A percentile compares a stretch with the other conserved stretches of the same genome.
Conservation (phyloP, 2,797 vertebrate genomes). For the Neomorphus geoffroyi region DNA sequence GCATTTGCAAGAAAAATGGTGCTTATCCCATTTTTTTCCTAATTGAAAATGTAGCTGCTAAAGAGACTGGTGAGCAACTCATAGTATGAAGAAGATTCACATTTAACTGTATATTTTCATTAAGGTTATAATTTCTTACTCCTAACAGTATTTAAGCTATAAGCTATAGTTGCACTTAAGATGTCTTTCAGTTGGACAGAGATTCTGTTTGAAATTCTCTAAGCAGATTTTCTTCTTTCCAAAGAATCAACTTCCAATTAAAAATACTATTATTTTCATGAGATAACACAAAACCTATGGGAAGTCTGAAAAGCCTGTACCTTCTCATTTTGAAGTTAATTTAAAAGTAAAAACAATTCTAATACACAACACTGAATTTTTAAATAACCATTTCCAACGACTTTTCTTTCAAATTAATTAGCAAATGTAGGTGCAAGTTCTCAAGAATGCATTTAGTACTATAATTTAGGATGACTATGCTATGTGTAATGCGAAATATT, state of each 20-base stretch:
- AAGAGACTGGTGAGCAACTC: neutral
- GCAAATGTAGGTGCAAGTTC: neutral
- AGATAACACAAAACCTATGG: neutral
- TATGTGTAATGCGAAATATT: neutral
- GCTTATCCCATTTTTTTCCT: neutral
- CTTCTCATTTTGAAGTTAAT: neutral
- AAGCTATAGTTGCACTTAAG: neutral
- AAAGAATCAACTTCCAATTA: neutral
- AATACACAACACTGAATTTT: neutral
- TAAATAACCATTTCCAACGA: neutral
- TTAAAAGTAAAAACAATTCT: neutral
- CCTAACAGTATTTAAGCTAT: neutral
- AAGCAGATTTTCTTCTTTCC: neutral
- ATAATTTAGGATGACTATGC: neutral
- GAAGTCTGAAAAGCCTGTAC: neutral
- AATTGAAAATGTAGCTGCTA: neutral
- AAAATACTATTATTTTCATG: neutral
- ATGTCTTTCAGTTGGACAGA: neutral
- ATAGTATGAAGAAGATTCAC: neutral
- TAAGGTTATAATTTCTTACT: neutral
- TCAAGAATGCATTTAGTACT: neutral
- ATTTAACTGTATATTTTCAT: neutral
- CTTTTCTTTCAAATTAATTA: neutral
- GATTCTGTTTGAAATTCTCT: neutral
- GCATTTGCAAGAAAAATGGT: neutral